A percentile compares a stretch with the other conserved stretches of the same genome.
phyloP scores from a whole-genome alignment of 2,888 invertebrate species.

The Spisula solida region DNA sequence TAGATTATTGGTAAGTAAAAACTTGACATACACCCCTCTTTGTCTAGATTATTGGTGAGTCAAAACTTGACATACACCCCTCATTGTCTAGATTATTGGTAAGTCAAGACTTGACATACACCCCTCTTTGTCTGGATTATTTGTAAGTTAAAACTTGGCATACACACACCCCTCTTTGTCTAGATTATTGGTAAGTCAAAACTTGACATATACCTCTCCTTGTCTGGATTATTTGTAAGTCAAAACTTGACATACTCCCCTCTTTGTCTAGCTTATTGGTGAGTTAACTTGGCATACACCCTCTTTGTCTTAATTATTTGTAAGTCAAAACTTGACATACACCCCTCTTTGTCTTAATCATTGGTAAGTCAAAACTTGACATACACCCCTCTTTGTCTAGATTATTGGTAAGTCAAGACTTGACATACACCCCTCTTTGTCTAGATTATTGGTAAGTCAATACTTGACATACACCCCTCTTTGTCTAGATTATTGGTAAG shows the following conservation, averaged over 20 bases:
- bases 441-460: constrained; percentile 86
- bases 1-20: constrained; percentile 87
- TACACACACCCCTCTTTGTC: neutral
- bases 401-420: no score
- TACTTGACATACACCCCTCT: constrained; percentile 87
- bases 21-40: neutral
- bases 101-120: constrained; percentile 84
- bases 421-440: no score
- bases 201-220: constrained; percentile 85
- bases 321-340: no score
- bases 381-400: constrained; percentile 86
- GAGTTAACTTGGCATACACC: constrained; percentile 43
- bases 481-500: constrained; percentile 87
- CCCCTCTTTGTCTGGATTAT: constrained; percentile 87
- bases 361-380: constrained; percentile 84
- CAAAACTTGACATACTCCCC: constrained; percentile 85
- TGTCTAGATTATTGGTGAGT: neutral
- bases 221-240: constrained; percentile 87
- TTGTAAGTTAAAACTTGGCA: constrained; percentile 80
- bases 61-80: constrained; percentile 81
- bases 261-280: constrained; percentile 87
- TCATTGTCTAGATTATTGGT: constrained; percentile 87
- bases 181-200: no score
- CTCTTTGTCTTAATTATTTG: neutral
- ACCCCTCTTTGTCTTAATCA: constrained; percentile 87